Base-by-base conservation (phyloP, 2,888 invertebrate species). In the Lithophane leautieri region DNA sequence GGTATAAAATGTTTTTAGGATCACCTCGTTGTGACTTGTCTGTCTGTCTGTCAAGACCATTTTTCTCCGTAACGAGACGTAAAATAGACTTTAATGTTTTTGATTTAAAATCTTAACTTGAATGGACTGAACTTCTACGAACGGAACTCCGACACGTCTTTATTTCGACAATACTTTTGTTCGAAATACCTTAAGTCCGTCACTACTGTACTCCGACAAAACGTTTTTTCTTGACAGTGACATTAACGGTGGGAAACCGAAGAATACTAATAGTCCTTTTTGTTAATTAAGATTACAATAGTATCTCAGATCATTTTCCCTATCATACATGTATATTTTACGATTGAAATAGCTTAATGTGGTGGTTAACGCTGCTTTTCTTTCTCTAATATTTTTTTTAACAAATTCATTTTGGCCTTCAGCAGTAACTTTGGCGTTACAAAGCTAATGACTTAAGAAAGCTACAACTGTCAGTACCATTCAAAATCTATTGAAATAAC, bases 401-500 rank as follows among this genome's bases (percentile, higher is more conserved):
- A 34, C 34, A 52, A 47, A 44, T 34, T 58, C 7, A 16, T 61
- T 52, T 52, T 28, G n/a, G 28, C n/a, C 28, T 62, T 62, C n/a
- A 70, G 47, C 44, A 50, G 62, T 34, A 66, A 44, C 4, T 67
- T 42, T 25, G 16, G 42, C 58, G 22, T 75, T 69, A 50, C 40
- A 67, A 44, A 44, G 61, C 34, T 67, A 72, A 78, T 56, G 42
- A 56, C 40, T 42, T 66, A 47, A 47, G n/a, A 66, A 67, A 78
- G 8, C 22, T 40, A 28, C 22, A 34, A 47, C 61, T 78, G 61
- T 62, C 72, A 62, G 42, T 50, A 56, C 25, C 62, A 62, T 54
- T 67, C 40, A 34, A 50, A 67, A 67, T 22, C 54, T 72, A 78
- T 78, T 72, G 22, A 72, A 67, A 52, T 6, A 67, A 50, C 61